A percentile compares a stretch with the other conserved stretches of the same genome.
Conservation (phyloP, 2,888 invertebrate genomes). For the Drosophila seclusa region DNA sequence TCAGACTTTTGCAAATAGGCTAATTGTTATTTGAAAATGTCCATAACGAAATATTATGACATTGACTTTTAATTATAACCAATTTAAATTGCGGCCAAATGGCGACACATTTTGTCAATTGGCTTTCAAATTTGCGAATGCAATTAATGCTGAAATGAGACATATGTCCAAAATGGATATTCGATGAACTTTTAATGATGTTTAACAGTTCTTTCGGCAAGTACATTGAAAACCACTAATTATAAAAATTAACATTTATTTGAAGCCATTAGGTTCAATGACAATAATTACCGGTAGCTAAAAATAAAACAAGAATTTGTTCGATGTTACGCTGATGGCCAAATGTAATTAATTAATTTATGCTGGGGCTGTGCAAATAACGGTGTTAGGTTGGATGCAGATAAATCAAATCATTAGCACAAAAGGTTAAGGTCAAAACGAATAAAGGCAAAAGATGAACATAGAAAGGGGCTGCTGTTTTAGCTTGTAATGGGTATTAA, state of each 20-base stretch:
- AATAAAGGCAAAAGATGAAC: background rate
- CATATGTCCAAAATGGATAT: conserved; percentile 5
- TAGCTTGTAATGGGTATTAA: conserved; percentile 49
- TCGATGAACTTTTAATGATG: conserved; percentile 37
- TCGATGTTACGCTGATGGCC: conserved; percentile 1
- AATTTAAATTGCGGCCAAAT: background rate
- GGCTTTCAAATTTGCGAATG: conserved; percentile 10
- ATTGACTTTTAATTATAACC: background rate
- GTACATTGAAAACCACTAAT: conserved; percentile 24
- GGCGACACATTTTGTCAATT: conserved; percentile 39
- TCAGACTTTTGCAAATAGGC: background rate
- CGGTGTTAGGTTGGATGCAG: conserved; percentile 41
- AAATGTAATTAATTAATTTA: conserved; percentile 56
- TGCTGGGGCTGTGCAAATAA: conserved; percentile 52
- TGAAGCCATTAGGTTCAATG: conserved; percentile 46
- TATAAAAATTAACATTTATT: conserved; percentile 44
- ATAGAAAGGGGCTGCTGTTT: conserved; percentile 3
- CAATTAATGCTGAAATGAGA: background rate
- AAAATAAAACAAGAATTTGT: conserved; percentile 15
- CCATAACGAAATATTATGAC: background rate
- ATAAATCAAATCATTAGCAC: conserved; percentile 76
- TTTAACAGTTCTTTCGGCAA: background rate
- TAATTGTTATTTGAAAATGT: background rate
- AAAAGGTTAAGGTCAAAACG: conserved; percentile 49
- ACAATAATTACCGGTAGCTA: conserved; percentile 38